Evolutionary conservation across 2,888 invertebrate species (phyloP).

Genomic region (Choreutis nemorana): DNA sequence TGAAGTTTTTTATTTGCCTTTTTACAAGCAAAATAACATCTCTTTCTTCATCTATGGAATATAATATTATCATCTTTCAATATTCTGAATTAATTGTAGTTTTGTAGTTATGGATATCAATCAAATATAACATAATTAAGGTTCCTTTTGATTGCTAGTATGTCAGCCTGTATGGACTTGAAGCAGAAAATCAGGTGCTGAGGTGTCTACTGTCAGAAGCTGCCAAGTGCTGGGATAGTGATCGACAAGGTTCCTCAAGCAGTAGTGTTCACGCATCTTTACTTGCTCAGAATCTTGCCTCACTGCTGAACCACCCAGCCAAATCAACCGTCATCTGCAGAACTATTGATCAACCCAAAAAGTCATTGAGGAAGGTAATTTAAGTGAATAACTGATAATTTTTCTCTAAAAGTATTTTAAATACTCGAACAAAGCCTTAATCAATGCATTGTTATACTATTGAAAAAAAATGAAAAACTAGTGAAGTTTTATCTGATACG

Average conservation of each 20-base stretch:
- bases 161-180: constrained; percentile 90
- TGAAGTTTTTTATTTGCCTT: no score
- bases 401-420: not conserved
- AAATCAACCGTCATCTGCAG: constrained; percentile 89
- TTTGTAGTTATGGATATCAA: not conserved
- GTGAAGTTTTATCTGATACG: constrained; percentile 1
- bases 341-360: constrained; percentile 83
- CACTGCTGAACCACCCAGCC: constrained; percentile 84
- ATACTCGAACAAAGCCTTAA: not conserved
- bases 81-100: no score
- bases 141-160: constrained; percentile 68
- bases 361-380: constrained; percentile 71
- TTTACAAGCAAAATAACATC: no score
- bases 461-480: not conserved
- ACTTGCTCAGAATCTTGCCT: constrained; percentile 63
- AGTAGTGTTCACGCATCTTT: constrained; percentile 77
- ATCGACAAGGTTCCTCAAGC: constrained; percentile 72
- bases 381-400: not conserved
- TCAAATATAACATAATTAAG: constrained; percentile 1
- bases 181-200: constrained; percentile 96
- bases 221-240: constrained; percentile 75
- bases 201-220: constrained; percentile 87
- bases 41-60: no score
- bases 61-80: no score
- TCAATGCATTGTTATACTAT: not conserved